Base-by-base conservation (phyloP, 2,797 vertebrate genomes). In the Gila robusta region DNA sequence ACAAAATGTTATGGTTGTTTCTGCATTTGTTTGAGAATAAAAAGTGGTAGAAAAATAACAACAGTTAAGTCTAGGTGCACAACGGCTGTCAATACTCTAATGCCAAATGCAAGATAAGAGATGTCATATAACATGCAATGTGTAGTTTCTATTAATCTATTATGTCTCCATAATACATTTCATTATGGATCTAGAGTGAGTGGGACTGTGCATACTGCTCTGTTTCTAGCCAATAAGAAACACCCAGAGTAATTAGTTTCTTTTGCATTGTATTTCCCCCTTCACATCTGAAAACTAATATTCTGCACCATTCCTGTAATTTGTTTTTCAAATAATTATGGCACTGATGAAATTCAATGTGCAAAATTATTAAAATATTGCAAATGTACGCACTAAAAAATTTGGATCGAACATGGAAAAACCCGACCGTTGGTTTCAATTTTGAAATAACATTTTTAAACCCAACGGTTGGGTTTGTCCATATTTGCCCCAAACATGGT, bases 1-100 rank as follows among this genome's bases (percentile, higher is more conserved):
- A 84, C 70, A 28, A 79, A 86, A 86, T 80, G 83, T 86, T 79
- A 78, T 76, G 64, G 54, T 71, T 56, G 44, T 76, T 77, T 72
- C 37, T 47, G 19, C 73, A 41, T 84, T 83, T 35, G 47, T 74
- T 70, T 23, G 44, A 70, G 32, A 26, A n/a, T 52, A 11, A 54
- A 14, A 59, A 80, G 16, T 10, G 17, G 21, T 37, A 23, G n/a
- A n/a, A 76, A 54, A 77, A 39, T n/a, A 32, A 35, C 37, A 44
- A 14, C 6, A 41, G 5, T 59, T 10, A 23, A 26, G 11, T n/a
- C 26, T 64, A 39, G n/a, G n/a, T 86, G 28, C 69, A 83, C n/a
- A 37, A 32, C 2, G 39, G 35, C 6, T 70, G 47, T 26, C 64
- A 52, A 37, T 69, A 49, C 2, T 8, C 2, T 52, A 7, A 70